Evolutionary conservation across 2,888 invertebrate genomes (phyloP).

Genomic region (Steinernema scapterisci): DNA sequence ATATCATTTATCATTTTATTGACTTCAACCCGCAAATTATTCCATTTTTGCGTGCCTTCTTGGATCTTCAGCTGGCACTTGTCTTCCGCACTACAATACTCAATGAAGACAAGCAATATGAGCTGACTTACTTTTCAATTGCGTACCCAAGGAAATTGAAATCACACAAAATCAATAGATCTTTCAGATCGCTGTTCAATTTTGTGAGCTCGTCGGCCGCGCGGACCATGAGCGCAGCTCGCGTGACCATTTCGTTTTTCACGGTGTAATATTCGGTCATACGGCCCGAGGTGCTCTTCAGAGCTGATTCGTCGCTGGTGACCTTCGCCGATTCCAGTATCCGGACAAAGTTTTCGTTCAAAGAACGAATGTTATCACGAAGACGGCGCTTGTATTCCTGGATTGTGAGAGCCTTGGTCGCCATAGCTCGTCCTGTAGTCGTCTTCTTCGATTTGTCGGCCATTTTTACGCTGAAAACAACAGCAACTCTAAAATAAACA

Average conservation of each 20-base stretch:
- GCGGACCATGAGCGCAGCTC: conserved; percentile 72
- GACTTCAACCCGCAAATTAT: conserved; percentile 46
- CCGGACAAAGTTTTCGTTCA: conserved; percentile 96
- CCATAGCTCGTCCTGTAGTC: background rate
- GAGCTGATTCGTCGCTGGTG: conserved; percentile 51
- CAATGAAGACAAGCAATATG: background rate
- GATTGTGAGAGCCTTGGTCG: conserved; percentile 84
- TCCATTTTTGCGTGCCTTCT: conserved; percentile 43
- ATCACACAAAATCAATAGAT: conserved; percentile 94
- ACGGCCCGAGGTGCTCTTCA: conserved; percentile 49
- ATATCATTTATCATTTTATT: conserved; percentile 51
- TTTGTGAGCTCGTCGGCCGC: conserved; percentile 97
- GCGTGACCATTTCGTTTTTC: conserved; percentile 52
- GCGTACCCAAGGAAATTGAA: conserved; percentile 97
- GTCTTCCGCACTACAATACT: conserved; percentile 47
- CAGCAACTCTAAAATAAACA: too few species aligned
- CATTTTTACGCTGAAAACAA: conserved; percentile 9
- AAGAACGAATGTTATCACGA: conserved; percentile 94
- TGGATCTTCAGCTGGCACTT: conserved; percentile 47
- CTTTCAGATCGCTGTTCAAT: conserved; percentile 93
- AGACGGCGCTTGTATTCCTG: conserved; percentile 91
- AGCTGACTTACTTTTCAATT: conserved; percentile 72
- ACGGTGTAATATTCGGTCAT: conserved; percentile 59
- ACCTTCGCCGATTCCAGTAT: conserved; percentile 68
- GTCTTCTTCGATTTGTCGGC: conserved; percentile 13